Evolutionary conservation across 35 echinoderm and acorn worm genomes (phyloP), one percentile per base, ranked within the genome.

Genomic region (Ophioderma brevispina): DNA sequence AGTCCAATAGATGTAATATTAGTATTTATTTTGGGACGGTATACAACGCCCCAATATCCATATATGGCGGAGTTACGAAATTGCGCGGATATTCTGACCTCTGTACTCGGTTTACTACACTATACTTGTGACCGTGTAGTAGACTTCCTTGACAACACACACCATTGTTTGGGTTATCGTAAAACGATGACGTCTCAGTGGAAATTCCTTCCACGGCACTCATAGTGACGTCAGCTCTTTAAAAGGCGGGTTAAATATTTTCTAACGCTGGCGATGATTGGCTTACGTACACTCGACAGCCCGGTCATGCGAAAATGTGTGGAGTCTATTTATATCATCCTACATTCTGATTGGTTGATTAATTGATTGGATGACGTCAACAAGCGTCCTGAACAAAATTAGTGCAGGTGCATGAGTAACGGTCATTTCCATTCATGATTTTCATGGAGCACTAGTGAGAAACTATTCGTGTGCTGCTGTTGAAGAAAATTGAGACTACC

Each of bases 351-450:
- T 96, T 96, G 94, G 94, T 85, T 59, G 87, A 86, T 76, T 85
- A 89, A 79, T 88, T 95, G 86, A 92, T 96, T 96, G 87, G 84
- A 89, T 96, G 94, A 96, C 94, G 94, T 96, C 94, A 96, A 89
- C 87, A 87, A 85, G 92, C 92, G 84, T 92, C 78, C 36, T 84
- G 94, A 91, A 92, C 87, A 96, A 86, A 96, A 80, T 70, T 70
- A 70, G 59, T 70, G 55, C 82, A 64, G 43, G 40, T 55, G 35
- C 37, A 87, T 90, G 94, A 88, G 89, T 95, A 92, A 88, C 85
- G 85, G 84, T 87, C 80, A 85, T 40, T 46, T 85, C 76, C 90
- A 91, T 91, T 91, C 90, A 91, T 91, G 59, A 70, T 70, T 70
- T 70, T 70, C 59, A 30, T 25, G 15, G 59, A 30, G 59, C 41